A percentile compares a stretch with the other conserved stretches of the same genome.
Evolutionary conservation across 2,888 invertebrate genomes (phyloP).

Genomic region (Pandemis cinnamomeana): DNA sequence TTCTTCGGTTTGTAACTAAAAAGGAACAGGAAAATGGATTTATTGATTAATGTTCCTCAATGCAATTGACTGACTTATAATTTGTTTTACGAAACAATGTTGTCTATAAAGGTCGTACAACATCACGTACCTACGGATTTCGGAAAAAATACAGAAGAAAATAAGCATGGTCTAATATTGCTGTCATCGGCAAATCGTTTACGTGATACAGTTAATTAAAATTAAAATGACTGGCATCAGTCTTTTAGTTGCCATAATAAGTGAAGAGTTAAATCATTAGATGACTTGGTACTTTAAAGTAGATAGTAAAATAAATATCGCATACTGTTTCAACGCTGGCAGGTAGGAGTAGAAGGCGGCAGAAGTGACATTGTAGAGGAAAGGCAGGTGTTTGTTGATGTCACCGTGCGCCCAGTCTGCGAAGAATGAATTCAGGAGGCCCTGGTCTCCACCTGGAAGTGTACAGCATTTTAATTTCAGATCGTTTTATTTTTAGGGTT

Average conservation of each 20-base stretch:
- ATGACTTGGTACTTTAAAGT: neutral
- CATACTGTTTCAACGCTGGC: conserved; percentile 98
- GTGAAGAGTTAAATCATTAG: neutral
- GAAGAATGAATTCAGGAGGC: conserved; percentile 97
- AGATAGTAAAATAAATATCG: neutral
- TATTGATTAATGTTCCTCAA: neutral
- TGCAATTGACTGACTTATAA: neutral
- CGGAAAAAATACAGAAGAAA: neutral
- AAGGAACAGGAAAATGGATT: neutral
- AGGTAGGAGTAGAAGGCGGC: conserved; percentile 98
- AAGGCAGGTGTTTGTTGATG: conserved; percentile 96
- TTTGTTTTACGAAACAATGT: neutral
- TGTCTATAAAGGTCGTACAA: neutral
- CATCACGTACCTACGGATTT: too few species aligned
- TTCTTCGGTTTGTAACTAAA: too few species aligned
- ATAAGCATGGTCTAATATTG: neutral
- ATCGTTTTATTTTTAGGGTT: too few species aligned
- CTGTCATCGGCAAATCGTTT: neutral
- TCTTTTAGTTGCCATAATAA: too few species aligned
- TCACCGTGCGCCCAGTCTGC: conserved; percentile 97
- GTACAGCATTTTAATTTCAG: neutral
- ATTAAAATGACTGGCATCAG: too few species aligned
- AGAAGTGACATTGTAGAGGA: conserved; percentile 98
- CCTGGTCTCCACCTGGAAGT: conserved; percentile 93
- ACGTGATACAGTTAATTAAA: too few species aligned